These are phyloP conservation scores for Sinocyclocheilus anophthalmus DNA, from an alignment of 2,113 vertebrate species.

Conservation along the genomic window DNA sequence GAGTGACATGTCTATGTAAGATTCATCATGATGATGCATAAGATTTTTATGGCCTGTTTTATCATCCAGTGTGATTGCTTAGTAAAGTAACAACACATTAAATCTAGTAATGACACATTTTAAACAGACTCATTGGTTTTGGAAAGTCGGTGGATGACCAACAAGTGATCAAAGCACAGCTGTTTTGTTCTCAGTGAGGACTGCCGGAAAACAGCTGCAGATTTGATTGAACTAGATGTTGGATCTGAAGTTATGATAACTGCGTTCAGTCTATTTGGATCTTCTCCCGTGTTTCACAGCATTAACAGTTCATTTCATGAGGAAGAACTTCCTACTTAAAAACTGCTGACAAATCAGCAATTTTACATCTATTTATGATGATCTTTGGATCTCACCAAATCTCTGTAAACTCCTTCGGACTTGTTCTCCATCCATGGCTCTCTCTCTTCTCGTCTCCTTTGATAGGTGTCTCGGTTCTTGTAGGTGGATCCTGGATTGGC, in stretches of 20 bases:
- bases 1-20: not conserved
- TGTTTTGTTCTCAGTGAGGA: too few species aligned
- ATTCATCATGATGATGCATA: not conserved
- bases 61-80: not conserved
- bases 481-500: conserved; percentile 75
- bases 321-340: not conserved
- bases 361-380: not conserved
- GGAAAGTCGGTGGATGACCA: too few species aligned
- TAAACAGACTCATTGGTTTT: too few species aligned
- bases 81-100: too few species aligned
- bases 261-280: not conserved
- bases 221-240: too few species aligned
- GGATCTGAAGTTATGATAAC: too few species aligned
- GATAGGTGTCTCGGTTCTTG: conserved; percentile 83
- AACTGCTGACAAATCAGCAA: not conserved
- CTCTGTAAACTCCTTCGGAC: conserved; percentile 90
- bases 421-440: conserved; percentile 80
- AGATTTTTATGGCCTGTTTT: not conserved
- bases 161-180: too few species aligned
- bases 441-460: conserved; percentile 77
- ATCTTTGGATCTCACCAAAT: conserved; percentile 81
- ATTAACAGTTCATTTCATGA: not conserved
- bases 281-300: not conserved
- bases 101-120: too few species aligned
- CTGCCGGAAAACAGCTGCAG: too few species aligned